These are phyloP conservation scores for Hirtodrosophila cameraria DNA, from an alignment of 2,888 invertebrate genomes.

Conservation along the genomic window DNA sequence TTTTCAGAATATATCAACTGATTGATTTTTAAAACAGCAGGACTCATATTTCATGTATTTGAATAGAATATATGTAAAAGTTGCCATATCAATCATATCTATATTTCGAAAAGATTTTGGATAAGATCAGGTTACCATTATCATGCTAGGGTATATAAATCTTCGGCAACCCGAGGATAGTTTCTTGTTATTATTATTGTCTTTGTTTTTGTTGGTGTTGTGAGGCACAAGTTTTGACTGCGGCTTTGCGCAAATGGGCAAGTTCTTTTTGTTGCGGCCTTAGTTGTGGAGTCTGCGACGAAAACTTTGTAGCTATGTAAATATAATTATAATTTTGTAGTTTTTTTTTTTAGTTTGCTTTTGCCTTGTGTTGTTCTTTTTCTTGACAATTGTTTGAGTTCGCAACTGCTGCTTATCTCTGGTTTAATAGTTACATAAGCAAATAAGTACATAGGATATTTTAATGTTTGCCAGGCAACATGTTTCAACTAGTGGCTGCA, in stretches of 20 bases:
- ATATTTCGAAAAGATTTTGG: no score
- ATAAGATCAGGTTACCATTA: no score
- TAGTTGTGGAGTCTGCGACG: conserved; percentile 30
- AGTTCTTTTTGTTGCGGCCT: conserved; percentile 26
- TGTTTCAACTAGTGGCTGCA: conserved; percentile 36
- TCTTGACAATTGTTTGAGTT: conserved; percentile 17
- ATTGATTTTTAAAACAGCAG: no score
- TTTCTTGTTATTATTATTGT: not conserved
- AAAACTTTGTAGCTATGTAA: conserved; percentile 42
- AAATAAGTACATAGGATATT: conserved; percentile 25
- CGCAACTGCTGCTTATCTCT: conserved; percentile 42
- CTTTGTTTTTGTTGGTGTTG: conserved; percentile 12
- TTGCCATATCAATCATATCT: no score
- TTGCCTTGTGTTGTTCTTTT: conserved; percentile 4
- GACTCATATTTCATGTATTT: no score
- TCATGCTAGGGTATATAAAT: no score
- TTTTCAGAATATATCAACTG: no score
- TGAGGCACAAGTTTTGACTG: conserved; percentile 41
- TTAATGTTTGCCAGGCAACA: conserved; percentile 52
- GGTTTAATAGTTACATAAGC: conserved; percentile 46
- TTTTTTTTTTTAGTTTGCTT: conserved; percentile 8
- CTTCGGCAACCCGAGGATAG: no score
- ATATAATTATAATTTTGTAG: conserved; percentile 46
- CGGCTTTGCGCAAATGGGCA: conserved; percentile 53
- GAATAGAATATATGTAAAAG: no score